Base-by-base conservation (phyloP, 2,888 invertebrate genomes). In the Sipunculus nudus region DNA sequence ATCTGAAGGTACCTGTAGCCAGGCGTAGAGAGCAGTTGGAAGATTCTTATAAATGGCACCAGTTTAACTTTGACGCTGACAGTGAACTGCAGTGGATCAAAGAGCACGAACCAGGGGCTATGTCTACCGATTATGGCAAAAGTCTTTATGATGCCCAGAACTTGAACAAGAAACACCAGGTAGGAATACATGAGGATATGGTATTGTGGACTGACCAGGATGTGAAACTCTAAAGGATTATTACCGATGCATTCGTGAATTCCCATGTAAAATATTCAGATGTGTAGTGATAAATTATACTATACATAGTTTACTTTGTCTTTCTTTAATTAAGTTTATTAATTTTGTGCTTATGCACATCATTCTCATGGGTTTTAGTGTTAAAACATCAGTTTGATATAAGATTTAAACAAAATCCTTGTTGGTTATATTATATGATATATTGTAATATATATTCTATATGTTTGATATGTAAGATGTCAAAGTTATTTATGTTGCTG, bases 11-110 rank as follows among this genome's bases (percentile, higher is more conserved):
- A 47, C 92, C 93, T 0, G 90, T 92, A 0, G 86, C 86, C 3
- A 85, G 86, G 64, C 87, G 96, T 39, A 87, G 92, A 8, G 89
- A 88, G 53, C 91, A 91, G 29, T 86, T 99, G 26, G 92, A 94
- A 75, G 94, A 96, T 79, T 94, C 96, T 0, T 88, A 91, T 47
- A 91, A 93, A 70, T 90, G 92, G 79, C 95, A 97, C 84, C 94
- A 96, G 81, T 96, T 96, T 83, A 91, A 91, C 2, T 95, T 96
- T 75, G 96, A 96, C 78, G 88, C 96, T 47, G 92, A 94, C 48
- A 91, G 92, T 1, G 97, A 99, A 81, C 86, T 94, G 74, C 94
- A 93, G 78, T 99, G 98, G 98, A 92, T 98, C 68, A 89, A 90
- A 39, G 97, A 97, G 82, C 93, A 95, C 63, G 83, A 90, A 69